These are phyloP conservation scores for Pterocles burchelli DNA, from an alignment of 2,113 vertebrate species.

Conservation along the genomic window DNA sequence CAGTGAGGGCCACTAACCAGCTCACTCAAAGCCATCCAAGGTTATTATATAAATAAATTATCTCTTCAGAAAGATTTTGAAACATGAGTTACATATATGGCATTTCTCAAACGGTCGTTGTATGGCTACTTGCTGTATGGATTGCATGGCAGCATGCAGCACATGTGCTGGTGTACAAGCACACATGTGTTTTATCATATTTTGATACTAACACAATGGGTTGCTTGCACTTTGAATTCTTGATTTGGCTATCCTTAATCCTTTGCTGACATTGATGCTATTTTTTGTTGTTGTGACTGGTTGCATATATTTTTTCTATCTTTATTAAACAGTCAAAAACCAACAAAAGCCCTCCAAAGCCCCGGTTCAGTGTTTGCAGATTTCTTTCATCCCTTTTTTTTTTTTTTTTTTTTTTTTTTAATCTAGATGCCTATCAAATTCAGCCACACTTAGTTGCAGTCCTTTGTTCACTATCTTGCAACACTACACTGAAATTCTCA, in stretches of 20 bases:
- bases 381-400: slow-evolving; percentile 30
- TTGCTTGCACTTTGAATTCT: not conserved
- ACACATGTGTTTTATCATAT: not conserved
- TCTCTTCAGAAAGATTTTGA: not conserved
- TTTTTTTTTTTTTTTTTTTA: not conserved
- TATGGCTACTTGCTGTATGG: not conserved
- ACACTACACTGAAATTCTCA: not conserved
- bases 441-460: slow-evolving; percentile 32
- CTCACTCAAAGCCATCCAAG: not conserved
- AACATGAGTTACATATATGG: not conserved
- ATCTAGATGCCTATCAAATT: slow-evolving; percentile 53
- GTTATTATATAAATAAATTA: not conserved
- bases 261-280: slow-evolving; percentile 22
- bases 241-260: slow-evolving; percentile 24
- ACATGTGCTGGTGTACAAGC: not conserved
- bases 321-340: slow-evolving; percentile 3
- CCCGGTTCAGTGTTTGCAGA: slow-evolving; percentile 26
- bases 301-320: slow-evolving; percentile 4
- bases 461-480: slow-evolving; percentile 50
- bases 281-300: slow-evolving; percentile 31
- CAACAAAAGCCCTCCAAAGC: slow-evolving; percentile 33
- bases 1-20: not conserved
- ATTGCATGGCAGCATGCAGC: not conserved
- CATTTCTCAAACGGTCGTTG: not conserved
- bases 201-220: not conserved